Base-by-base conservation (phyloP, 2,797 vertebrate genomes). In the Spinibarbus caldwelli region DNA sequence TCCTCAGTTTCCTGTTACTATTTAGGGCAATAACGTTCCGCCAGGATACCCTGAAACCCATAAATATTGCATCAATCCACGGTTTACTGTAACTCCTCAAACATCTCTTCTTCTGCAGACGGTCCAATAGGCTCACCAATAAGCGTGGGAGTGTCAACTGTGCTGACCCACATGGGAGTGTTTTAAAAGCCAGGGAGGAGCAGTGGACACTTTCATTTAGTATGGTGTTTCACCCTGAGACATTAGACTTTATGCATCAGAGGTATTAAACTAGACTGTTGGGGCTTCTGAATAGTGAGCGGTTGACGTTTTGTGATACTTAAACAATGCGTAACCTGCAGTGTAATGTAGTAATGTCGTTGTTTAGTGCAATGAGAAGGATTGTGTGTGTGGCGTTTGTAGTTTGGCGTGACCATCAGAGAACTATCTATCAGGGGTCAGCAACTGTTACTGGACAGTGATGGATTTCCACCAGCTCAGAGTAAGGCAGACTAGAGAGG, bases 381-480 rank as follows among this genome's bases (percentile, higher is more conserved):
- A 57, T 85, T 54, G 47, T 41, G 73, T 41, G 41, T 64, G 72
- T 41, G 77, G 45, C 38, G 15, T 73, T 64, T 26, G 52, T 76
- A 59, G 87, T 78, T 70, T 67, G 78, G 10, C 10, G 34, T 85
- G 15, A 77, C 83, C 85, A 86, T 85, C 72, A 59, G 81, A 45
- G 86, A 86, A 77, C n/a, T 70, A 31, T 81, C 64, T 83, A 89
- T 84, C 87, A 84, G 79, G 84, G 85, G 83, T 86, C 34, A 91
- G 93, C 91, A 86, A 81, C 90, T 89, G 80, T 93, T 95, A 96
- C 92, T 95, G 94, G 95, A 93, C 93, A 91, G 86, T 95, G 95
- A 97, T 93, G 93, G 95, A 96, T 91, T 91, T 91, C 89, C 86
- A 72, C 88, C 72, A 77, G 91, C 89, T 85, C 84, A 92, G 80